phyloP scores from a whole-genome alignment of 2,113 vertebrate genomes.

The Corythornis vintsioides region DNA sequence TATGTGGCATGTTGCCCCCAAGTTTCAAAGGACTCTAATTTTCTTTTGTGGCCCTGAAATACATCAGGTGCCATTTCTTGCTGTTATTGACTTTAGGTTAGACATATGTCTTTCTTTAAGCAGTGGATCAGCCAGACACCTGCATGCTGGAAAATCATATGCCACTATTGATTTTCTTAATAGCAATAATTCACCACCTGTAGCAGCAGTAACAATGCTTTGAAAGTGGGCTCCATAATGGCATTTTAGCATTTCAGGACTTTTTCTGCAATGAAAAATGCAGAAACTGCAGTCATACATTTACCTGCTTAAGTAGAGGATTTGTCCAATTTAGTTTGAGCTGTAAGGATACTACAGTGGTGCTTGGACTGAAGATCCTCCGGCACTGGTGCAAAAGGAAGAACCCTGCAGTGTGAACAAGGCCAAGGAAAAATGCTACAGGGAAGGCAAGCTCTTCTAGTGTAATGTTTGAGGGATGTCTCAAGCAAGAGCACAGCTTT shows the following conservation, averaged over 20 bases:
- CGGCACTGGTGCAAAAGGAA: not conserved
- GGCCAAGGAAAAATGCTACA: not conserved
- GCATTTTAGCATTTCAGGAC: not conserved
- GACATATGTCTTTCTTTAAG: conserved; percentile 33
- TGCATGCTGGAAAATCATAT: conserved; percentile 10
- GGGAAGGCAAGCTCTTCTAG: not conserved
- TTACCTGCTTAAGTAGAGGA: not conserved
- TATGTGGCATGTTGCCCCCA: not conserved
- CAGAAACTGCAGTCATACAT: not conserved
- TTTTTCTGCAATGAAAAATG: not conserved
- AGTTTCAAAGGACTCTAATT: not conserved
- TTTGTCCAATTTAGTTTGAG: not conserved
- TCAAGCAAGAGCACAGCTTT: not conserved
- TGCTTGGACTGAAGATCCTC: not conserved
- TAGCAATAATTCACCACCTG: not conserved
- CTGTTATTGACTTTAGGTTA: not conserved
- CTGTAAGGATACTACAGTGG: not conserved
- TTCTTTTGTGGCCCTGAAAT: conserved; percentile 26
- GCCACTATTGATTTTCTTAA: conserved; percentile 32
- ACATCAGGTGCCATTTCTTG: not conserved
- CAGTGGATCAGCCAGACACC: conserved; percentile 1
- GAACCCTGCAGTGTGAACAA: not conserved
- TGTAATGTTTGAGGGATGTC: not conserved
- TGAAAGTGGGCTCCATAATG: not conserved
- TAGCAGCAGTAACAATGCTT: not conserved